A percentile compares a stretch with the other conserved stretches of the same genome.
These are phyloP conservation scores for Autographa gamma DNA, from an alignment of 2,888 invertebrate species.

Conservation along the genomic window DNA sequence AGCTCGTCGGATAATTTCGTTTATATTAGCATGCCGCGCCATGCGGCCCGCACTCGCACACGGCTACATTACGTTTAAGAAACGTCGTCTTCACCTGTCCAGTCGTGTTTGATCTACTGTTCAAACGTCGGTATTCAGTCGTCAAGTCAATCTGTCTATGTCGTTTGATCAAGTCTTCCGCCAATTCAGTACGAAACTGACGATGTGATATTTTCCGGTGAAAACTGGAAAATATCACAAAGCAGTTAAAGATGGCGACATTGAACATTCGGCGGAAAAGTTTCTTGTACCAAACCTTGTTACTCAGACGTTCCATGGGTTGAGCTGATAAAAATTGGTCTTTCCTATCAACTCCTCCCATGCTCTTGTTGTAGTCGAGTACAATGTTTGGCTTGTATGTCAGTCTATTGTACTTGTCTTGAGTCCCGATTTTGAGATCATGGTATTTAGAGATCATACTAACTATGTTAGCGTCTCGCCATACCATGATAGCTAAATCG, in stretches of 20 bases:
- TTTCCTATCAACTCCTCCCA: slow-evolving; percentile 7
- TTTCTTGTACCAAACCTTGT: slow-evolving; percentile 39
- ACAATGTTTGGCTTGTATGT: background rate
- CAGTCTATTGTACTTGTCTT: slow-evolving; percentile 3
- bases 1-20: no score
- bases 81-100: slow-evolving; percentile 11
- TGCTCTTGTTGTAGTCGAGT: slow-evolving; percentile 9
- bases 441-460: background rate
- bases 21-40: no score
- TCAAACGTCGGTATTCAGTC: slow-evolving; percentile 30
- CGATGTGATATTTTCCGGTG: slow-evolving; percentile 33
- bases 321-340: slow-evolving; percentile 13
- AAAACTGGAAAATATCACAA: slow-evolving; percentile 29
- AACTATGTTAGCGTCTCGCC: background rate
- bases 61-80: slow-evolving; percentile 8
- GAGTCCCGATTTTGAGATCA: background rate
- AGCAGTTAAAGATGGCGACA: slow-evolving; percentile 40
- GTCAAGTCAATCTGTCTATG: slow-evolving; percentile 40
- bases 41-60: no score
- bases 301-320: slow-evolving; percentile 2
- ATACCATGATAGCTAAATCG: background rate
- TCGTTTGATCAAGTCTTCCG: slow-evolving; percentile 36
- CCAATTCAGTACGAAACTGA: slow-evolving; percentile 34
- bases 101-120: slow-evolving; percentile 7
- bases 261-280: slow-evolving; percentile 40